Percentiles rank a stretch among this genome's conserved stretches.
These are phyloP conservation scores for Pseudoips prasinana DNA, from an alignment of 2,888 invertebrate species.

Conservation along the genomic window DNA sequence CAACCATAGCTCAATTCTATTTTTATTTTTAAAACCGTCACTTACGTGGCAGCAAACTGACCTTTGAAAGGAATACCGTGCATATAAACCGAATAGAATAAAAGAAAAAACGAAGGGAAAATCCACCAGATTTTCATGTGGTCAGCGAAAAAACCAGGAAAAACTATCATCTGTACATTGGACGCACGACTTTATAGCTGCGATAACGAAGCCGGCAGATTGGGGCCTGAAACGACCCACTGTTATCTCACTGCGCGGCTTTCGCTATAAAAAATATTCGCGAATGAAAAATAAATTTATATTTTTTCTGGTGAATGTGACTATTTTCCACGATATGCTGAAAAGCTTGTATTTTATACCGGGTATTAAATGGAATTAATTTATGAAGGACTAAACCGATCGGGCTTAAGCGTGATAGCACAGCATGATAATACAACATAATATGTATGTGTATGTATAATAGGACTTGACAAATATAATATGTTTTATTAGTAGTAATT, in stretches of 20 bases:
- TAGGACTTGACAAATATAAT: too few relatives aligned
- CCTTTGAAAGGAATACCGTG: slow-evolving; percentile 28
- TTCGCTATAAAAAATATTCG: slow-evolving; percentile 22
- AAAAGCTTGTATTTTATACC: too few relatives aligned
- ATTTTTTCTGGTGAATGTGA: slow-evolving; percentile 1
- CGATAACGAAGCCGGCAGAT: slow-evolving; percentile 55
- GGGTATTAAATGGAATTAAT: too few relatives aligned
- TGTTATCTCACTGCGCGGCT: slow-evolving; percentile 32
- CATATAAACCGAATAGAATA: slow-evolving; percentile 21
- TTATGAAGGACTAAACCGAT: too few relatives aligned
- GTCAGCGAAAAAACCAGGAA: slow-evolving; percentile 50
- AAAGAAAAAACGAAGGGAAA: slow-evolving; percentile 22
- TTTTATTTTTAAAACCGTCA: slow-evolving; percentile 3
- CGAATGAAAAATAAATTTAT: slow-evolving; percentile 5
- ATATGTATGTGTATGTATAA: too few relatives aligned
- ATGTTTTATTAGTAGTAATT: too few relatives aligned
- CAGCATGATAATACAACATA: too few relatives aligned
- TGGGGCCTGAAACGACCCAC: slow-evolving; percentile 33
- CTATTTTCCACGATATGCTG: too few relatives aligned
- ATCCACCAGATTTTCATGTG: slow-evolving; percentile 50
- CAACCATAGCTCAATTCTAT: too few relatives aligned
- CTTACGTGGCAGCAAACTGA: slow-evolving; percentile 20
- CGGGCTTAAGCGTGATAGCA: too few relatives aligned
- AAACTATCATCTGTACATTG: slow-evolving; percentile 52
- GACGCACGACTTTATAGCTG: slow-evolving; percentile 53